Percentiles rank a stretch among this genome's conserved stretches.
phyloP scores from a whole-genome alignment of 2,113 vertebrate species.

The Boleophthalmus pectinirostris region DNA sequence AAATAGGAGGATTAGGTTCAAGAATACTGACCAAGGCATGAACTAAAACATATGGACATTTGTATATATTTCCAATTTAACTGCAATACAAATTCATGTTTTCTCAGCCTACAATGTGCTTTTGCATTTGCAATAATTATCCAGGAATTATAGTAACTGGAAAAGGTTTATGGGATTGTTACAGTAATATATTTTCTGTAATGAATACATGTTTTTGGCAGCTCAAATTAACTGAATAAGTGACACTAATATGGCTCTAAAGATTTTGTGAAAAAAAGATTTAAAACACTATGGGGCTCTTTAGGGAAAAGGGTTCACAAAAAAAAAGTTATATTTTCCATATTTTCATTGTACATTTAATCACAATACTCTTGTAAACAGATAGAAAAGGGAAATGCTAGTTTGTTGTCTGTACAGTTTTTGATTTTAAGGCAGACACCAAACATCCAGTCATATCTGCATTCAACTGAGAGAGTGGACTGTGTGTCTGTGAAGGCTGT shows the following conservation, averaged over 20 bases:
- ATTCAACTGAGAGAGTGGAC: slow-evolving; percentile 5
- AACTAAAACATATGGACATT: slow-evolving; percentile 6
- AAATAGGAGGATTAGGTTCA: slow-evolving; percentile 26
- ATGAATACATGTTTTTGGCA: neutral
- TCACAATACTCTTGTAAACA: slow-evolving; percentile 78
- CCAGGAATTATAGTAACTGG: neutral
- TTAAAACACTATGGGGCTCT: slow-evolving; percentile 57
- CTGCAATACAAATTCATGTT: neutral
- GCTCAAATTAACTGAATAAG: slow-evolving; percentile 9
- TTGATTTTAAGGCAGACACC: slow-evolving; percentile 76
- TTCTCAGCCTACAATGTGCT: slow-evolving; percentile 28
- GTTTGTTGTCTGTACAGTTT: slow-evolving; percentile 55
- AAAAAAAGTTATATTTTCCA: slow-evolving; percentile 55
- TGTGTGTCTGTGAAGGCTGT: slow-evolving; percentile 63
- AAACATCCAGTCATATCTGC: slow-evolving; percentile 38
- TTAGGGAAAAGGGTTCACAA: slow-evolving; percentile 57
- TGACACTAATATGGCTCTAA: slow-evolving; percentile 25
- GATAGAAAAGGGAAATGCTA: slow-evolving; percentile 63
- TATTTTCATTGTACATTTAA: slow-evolving; percentile 63
- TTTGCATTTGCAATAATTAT: slow-evolving; percentile 13
- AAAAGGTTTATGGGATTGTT: neutral
- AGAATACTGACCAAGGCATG: slow-evolving; percentile 29
- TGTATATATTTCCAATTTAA: neutral
- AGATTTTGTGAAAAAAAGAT: slow-evolving; percentile 36
- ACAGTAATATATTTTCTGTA: neutral